Percentiles rank a stretch among this genome's conserved stretches.
Evolutionary conservation across 2,888 invertebrate species (phyloP).

Genomic region (Metellina segmentata): DNA sequence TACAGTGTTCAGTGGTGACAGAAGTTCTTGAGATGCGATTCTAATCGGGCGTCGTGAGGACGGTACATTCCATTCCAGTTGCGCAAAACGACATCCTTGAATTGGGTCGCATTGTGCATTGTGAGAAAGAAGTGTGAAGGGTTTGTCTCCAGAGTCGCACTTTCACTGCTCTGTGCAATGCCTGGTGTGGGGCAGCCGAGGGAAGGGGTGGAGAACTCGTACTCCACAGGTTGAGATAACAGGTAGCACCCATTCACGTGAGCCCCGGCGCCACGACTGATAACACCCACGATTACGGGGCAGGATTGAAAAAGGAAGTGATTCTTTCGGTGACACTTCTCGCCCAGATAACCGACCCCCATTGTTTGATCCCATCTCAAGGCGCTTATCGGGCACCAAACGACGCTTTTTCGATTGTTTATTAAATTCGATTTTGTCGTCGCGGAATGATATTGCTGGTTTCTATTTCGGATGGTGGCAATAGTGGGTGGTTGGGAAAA

Average conservation of each 20-base stretch:
- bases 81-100: too few relatives aligned
- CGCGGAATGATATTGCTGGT: neutral
- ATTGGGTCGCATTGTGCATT: too few relatives aligned
- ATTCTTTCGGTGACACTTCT: neutral
- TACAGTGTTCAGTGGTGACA: too few relatives aligned
- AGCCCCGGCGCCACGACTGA: neutral
- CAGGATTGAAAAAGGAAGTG: neutral
- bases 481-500: neutral
- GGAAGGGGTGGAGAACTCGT: too few relatives aligned
- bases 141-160: too few relatives aligned
- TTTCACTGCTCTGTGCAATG: too few relatives aligned
- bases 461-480: neutral
- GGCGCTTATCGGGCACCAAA: neutral
- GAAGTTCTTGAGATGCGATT: too few relatives aligned
- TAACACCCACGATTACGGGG: neutral
- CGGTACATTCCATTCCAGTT: too few relatives aligned
- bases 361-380: neutral
- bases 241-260: neutral
- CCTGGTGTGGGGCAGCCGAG: too few relatives aligned
- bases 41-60: too few relatives aligned
- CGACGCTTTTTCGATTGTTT: neutral
- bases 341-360: neutral
- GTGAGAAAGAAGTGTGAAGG: too few relatives aligned
- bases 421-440: neutral
- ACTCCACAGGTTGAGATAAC: neutral